These are phyloP conservation scores for Calonectris borealis DNA, from an alignment of 2,113 vertebrate genomes.

Conservation along the genomic window DNA sequence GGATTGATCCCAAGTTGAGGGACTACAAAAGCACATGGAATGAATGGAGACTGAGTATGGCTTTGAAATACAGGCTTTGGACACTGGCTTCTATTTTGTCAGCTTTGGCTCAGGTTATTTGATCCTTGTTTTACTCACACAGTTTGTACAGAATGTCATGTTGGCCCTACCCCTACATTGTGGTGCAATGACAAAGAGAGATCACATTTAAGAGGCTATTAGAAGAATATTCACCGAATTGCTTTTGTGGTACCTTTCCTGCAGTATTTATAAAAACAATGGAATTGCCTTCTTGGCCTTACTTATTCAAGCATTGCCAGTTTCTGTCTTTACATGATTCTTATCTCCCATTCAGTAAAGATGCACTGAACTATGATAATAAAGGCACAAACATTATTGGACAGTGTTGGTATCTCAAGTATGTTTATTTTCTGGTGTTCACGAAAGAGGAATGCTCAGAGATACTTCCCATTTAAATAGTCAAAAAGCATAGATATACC, in stretches of 20 bases:
- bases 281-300: background rate
- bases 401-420: background rate
- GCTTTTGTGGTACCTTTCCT: background rate
- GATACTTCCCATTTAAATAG: background rate
- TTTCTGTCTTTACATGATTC: background rate
- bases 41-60: background rate
- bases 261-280: background rate
- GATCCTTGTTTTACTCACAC: background rate
- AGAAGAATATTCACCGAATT: background rate
- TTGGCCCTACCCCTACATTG: background rate
- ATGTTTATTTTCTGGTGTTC: background rate
- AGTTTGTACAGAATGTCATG: background rate
- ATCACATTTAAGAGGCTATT: background rate
- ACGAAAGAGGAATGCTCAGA: background rate
- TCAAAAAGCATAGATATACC: background rate
- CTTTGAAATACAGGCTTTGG: background rate
- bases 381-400: background rate
- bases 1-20: background rate
- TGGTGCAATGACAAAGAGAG: background rate
- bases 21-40: background rate
- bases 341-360: background rate
- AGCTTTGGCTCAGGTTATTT: background rate
- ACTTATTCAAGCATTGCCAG: background rate
- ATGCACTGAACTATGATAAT: background rate
- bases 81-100: background rate